Evolutionary conservation across 30 jellyfish, hydroid and myxozoan genomes (phyloP).

Genomic region (Clytia hemisphaerica): DNA sequence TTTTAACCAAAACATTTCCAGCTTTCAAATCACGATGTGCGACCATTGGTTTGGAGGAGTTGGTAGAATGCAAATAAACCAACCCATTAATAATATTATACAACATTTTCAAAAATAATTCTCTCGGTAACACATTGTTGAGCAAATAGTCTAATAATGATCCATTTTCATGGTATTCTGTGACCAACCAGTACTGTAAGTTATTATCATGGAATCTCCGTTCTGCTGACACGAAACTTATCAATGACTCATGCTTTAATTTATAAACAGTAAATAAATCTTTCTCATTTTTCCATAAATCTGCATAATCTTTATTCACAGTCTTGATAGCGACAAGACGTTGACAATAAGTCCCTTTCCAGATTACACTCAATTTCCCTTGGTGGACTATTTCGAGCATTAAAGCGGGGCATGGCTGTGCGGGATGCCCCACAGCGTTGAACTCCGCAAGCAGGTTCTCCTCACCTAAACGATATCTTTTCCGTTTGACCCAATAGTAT

Average conservation of each 20-base stretch:
- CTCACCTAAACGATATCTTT: too few species aligned
- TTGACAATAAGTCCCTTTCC: constrained; percentile 36
- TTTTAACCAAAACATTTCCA: constrained; percentile 66
- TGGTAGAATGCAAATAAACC: constrained; percentile 65
- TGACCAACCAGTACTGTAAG: constrained; percentile 62
- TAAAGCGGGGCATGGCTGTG: too few species aligned
- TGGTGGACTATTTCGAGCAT: constrained; percentile 57
- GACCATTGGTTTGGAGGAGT: constrained; percentile 57
- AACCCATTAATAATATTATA: constrained; percentile 69
- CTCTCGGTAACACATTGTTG: constrained; percentile 41
- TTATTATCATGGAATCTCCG: constrained; percentile 25
- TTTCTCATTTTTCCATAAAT: constrained; percentile 68
- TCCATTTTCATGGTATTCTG: constrained; percentile 80
- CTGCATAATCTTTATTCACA: constrained; percentile 43
- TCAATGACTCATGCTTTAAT: constrained; percentile 55
- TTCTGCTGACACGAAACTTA: constrained; percentile 59
- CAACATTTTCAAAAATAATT: constrained; percentile 37
- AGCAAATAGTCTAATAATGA: constrained; percentile 54
- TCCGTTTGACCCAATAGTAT: too few species aligned
- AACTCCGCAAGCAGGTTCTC: too few species aligned
- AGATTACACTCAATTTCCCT: constrained; percentile 70
- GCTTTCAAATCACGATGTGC: constrained; percentile 91
- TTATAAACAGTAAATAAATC: constrained; percentile 42
- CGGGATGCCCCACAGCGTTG: too few species aligned
- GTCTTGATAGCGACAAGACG: constrained; percentile 78